Conservation (phyloP, 37 sponge, comb jelly and placozoan genomes). For the Eunapius fragilis region DNA sequence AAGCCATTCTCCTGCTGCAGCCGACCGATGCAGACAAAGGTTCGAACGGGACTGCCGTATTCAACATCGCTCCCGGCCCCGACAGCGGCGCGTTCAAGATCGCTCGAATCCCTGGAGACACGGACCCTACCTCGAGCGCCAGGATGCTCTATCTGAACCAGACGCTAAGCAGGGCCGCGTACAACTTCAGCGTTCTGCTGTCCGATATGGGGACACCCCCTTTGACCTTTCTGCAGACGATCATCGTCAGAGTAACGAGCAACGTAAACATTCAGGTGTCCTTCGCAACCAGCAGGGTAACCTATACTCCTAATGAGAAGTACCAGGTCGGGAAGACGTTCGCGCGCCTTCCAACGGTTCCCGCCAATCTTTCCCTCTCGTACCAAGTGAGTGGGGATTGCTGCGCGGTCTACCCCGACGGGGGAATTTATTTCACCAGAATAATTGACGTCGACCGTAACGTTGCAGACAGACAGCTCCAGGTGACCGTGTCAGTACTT, state of each 20-base stretch:
- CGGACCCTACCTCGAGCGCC: not conserved
- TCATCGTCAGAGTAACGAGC: constrained; percentile 31
- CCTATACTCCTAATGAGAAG: constrained; percentile 32
- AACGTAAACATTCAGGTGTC: constrained; percentile 34
- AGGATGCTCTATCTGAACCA: constrained; percentile 21
- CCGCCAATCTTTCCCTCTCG: not conserved
- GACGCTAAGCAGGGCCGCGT: not conserved
- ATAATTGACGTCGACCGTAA: not conserved
- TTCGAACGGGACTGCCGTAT: constrained; percentile 44
- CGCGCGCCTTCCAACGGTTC: not conserved
- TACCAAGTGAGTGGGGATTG: not conserved
- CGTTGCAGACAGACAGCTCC: not conserved
- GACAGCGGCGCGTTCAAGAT: constrained; percentile 46
- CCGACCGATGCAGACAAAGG: constrained; percentile 68
- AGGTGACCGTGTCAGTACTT: not conserved
- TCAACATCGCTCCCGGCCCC: constrained; percentile 48
- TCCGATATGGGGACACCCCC: constrained; percentile 46
- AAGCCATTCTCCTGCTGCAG: constrained; percentile 24
- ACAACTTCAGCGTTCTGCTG: constrained; percentile 51
- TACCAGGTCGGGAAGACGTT: constrained; percentile 30
- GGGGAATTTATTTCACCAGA: not conserved
- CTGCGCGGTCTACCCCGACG: not conserved
- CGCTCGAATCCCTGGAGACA: not conserved
- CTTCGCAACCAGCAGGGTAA: constrained; percentile 33
- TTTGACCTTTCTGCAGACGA: not conserved